Evolutionary conservation across 2,113 vertebrate genomes (phyloP).

Genomic region (Mola mola): DNA sequence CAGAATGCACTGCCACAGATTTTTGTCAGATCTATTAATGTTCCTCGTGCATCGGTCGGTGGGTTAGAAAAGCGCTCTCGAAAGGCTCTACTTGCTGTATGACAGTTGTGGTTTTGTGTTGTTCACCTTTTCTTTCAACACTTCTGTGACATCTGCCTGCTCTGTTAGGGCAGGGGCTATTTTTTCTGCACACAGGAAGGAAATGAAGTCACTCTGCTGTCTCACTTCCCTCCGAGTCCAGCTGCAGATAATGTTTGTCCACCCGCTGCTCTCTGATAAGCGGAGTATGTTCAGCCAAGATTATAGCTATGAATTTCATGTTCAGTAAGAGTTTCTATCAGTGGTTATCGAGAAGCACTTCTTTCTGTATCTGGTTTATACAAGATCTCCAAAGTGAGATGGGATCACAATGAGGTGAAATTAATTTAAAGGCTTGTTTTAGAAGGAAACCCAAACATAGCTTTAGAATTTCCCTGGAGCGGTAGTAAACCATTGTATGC

Average conservation of each 20-base stretch:
- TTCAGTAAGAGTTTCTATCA: constrained; percentile 1
- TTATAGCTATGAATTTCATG: neutral
- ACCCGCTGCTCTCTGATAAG: constrained; percentile 47
- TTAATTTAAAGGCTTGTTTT: constrained; percentile 8
- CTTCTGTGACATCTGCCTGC: neutral
- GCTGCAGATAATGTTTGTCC: constrained; percentile 56
- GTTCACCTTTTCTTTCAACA: neutral
- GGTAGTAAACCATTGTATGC: too few relatives aligned
- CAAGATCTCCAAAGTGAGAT: neutral
- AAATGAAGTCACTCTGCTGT: constrained; percentile 57
- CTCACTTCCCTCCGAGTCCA: constrained; percentile 64
- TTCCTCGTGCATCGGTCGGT: constrained; percentile 3
- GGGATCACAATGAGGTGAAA: neutral
- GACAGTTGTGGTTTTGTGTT: constrained; percentile 25
- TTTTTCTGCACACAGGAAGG: constrained; percentile 66
- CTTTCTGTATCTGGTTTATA: too few relatives aligned
- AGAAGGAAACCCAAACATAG: constrained; percentile 1
- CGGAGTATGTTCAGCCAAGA: constrained; percentile 1
- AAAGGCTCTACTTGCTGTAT: neutral
- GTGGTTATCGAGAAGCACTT: neutral
- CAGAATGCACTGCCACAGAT: constrained; percentile 11
- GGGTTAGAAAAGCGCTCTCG: constrained; percentile 4
- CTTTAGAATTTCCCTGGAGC: neutral
- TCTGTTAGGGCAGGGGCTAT: constrained; percentile 9
- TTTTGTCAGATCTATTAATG: constrained; percentile 9